Base-by-base conservation (phyloP, 2,888 invertebrate species). In the Amblyteles armatorius region DNA sequence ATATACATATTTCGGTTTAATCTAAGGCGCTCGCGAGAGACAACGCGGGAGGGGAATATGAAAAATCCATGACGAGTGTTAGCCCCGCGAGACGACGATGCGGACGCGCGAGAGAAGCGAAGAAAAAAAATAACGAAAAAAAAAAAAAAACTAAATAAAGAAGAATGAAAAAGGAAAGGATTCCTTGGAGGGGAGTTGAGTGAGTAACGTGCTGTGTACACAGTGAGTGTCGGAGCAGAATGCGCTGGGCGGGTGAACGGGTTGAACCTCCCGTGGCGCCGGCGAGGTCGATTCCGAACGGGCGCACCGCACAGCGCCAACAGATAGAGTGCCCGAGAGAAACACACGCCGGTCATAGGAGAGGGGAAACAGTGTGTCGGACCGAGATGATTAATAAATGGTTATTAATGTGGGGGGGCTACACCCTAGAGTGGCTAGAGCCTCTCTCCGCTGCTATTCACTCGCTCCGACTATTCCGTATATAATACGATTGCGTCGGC, bases 241-340 rank as follows among this genome's bases (percentile, higher is more conserved):
- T 83, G 83, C 68, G 74, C 69, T 79, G 74, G 83, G 79, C 84
- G 82, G 83, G 80, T 85, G 85, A 87, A 87, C 79, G 87, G 85
- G 72, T 82, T 69, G 79, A 85, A 84, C 80, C 87, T 82, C 87
- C 87, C 74, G 85, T 84, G 84, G 85, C 87, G 87, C 84, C 83
- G 73, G 69, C 83, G 83, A 87, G 87, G 85, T 85, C 87, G 83
- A 73, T 81, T 57, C 72, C 67, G 48, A 74, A 74, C 73, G 67
- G 73, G 63, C 29, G 63, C 57, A 74, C 72, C 67, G 72, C 72
- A 79, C 80, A 73, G 73, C 73, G 73, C 65, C 80, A 52, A 73
- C 73, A 68, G 78, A 78, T 44, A 67, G 67, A 22, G 60, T 40
- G 74, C 44, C 13, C 13, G 44, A 68, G 68, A 68, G 68, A 68